Evolutionary conservation across 2,113 vertebrate genomes (phyloP).

Genomic region (Nothobranchius furzeri): DNA sequence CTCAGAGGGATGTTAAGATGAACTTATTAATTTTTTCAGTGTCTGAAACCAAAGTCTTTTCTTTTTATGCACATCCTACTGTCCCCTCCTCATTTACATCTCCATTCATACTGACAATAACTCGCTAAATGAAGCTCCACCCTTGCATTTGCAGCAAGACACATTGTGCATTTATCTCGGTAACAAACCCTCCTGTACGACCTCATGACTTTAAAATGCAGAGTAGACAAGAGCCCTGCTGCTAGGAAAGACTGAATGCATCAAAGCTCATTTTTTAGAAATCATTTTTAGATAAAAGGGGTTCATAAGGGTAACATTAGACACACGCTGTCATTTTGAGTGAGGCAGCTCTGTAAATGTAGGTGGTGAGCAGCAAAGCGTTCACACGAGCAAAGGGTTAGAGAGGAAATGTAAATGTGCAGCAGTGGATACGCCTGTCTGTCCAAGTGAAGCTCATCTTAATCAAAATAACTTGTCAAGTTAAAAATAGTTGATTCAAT

Average conservation of each 20-base stretch:
- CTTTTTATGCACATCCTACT: too few relatives aligned
- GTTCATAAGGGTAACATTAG: conserved; percentile 11
- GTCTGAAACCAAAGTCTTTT: too few relatives aligned
- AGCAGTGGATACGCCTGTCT: neutral
- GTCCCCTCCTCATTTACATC: too few relatives aligned
- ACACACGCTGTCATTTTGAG: conserved; percentile 10
- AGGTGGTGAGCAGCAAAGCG: neutral
- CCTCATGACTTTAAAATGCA: neutral
- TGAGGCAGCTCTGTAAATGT: conserved; percentile 10
- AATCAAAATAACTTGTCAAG: conserved; percentile 17
- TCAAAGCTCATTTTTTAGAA: conserved; percentile 5
- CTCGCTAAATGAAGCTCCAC: too few relatives aligned
- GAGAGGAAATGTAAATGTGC: conserved; percentile 28
- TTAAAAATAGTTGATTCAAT: conserved; percentile 19
- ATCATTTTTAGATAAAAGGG: conserved; percentile 9
- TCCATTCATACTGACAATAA: too few relatives aligned
- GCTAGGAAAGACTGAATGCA: neutral
- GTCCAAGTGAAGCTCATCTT: conserved; percentile 9
- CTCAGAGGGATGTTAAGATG: too few relatives aligned
- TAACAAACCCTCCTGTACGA: neutral
- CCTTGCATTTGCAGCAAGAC: neutral
- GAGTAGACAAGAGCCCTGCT: neutral
- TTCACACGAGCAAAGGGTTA: conserved; percentile 6
- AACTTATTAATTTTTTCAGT: too few relatives aligned
- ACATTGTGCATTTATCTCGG: neutral